phyloP scores from a whole-genome alignment of 2,888 invertebrate species.

The Drosophila sordidula region DNA sequence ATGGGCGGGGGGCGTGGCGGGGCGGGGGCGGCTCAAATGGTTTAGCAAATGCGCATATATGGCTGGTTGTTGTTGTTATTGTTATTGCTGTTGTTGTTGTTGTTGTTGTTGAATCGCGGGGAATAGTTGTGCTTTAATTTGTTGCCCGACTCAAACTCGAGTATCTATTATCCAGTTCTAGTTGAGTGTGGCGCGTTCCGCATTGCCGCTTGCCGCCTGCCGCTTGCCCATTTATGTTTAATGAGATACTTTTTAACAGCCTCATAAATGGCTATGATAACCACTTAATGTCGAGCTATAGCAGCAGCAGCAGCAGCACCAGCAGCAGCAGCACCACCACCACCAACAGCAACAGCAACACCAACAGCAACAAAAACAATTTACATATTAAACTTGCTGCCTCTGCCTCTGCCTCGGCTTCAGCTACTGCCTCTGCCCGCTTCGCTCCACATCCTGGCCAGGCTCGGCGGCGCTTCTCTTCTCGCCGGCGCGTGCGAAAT shows the following conservation, averaged over 20 bases:
- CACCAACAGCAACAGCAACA: conserved; percentile 15
- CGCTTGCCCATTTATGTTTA: conserved; percentile 78
- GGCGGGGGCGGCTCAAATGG: conserved; percentile 1
- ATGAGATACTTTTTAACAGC: conserved; percentile 82
- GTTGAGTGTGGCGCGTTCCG: conserved; percentile 41
- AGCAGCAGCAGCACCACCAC: conserved; percentile 12
- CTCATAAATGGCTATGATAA: conserved; percentile 81
- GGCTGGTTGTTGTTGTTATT: conserved; percentile 13
- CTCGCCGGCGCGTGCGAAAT: conserved; percentile 74
- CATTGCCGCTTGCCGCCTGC: conserved; percentile 11
- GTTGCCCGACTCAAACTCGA: conserved; percentile 37
- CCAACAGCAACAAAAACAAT: conserved; percentile 75
- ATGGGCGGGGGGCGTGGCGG: not conserved
- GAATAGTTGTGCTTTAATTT: conserved; percentile 46
- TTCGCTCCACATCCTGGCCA: conserved; percentile 43
- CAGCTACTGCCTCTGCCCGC: conserved; percentile 1
- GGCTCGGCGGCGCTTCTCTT: conserved; percentile 42
- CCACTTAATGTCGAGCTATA: conserved; percentile 78
- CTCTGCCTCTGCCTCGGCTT: conserved; percentile 22
- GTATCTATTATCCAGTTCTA: conserved; percentile 67
- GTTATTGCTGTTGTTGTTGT: conserved; percentile 7
- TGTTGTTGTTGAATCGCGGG: conserved; percentile 18
- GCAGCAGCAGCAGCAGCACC: conserved; percentile 33
- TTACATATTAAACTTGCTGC: conserved; percentile 81
- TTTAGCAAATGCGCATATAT: conserved; percentile 30